Evolutionary conservation across 1,140 invertebrate genomes (phyloP).

Genomic region (Mercenaria mercenaria): DNA sequence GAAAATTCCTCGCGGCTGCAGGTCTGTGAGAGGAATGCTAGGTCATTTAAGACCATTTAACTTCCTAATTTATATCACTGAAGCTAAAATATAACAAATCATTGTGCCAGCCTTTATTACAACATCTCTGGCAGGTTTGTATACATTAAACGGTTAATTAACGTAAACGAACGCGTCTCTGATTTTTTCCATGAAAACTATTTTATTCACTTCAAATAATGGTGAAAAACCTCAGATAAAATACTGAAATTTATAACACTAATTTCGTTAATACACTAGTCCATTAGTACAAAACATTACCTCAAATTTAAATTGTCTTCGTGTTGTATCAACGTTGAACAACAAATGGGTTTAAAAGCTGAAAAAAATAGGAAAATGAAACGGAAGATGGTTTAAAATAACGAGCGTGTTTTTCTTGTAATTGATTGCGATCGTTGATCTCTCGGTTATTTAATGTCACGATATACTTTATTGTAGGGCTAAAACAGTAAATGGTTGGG

Average conservation of each 20-base stretch:
- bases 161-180: slow-evolving; percentile 14
- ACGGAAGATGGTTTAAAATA: slow-evolving; percentile 2
- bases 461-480: background rate
- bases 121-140: background rate
- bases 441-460: background rate
- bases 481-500: background rate
- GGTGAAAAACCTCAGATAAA: background rate
- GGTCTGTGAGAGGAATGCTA: background rate
- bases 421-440: background rate
- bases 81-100: background rate
- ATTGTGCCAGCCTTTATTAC: background rate
- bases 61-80: background rate
- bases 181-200: background rate
- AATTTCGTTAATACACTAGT: background rate
- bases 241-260: background rate
- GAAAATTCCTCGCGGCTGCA: background rate
- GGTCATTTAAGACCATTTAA: slow-evolving; percentile 33
- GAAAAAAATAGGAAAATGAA: background rate
- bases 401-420: background rate
- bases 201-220: background rate
- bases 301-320: background rate
- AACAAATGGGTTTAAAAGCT: background rate
- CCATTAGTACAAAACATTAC: background rate
- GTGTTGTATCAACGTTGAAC: background rate
- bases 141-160: slow-evolving; percentile 8